Evolutionary conservation across 2,888 invertebrate genomes (phyloP).

Genomic region (Drosophila mulleri): DNA sequence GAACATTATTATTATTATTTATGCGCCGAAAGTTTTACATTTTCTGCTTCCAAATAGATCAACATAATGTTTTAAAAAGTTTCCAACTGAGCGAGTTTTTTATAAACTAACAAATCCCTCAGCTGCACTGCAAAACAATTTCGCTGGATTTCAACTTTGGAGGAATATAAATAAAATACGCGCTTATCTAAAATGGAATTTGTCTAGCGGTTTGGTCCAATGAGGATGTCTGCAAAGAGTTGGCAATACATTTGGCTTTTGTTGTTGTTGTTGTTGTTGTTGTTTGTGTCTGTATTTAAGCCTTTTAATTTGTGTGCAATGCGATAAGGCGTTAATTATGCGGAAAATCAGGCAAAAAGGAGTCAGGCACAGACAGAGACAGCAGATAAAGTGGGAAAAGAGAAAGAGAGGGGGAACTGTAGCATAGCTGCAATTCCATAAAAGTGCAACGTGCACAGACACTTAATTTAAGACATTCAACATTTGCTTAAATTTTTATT

Average conservation of each 20-base stretch:
- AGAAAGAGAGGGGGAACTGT: not conserved
- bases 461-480: constrained; percentile 5
- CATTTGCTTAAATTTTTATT: not conserved
- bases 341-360: constrained; percentile 17
- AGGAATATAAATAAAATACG: constrained; percentile 53
- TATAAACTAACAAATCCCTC: constrained; percentile 22
- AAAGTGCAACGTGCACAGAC: constrained; percentile 42
- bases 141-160: constrained; percentile 16
- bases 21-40: not conserved
- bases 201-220: constrained; percentile 57
- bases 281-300: constrained; percentile 45
- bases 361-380: not conserved
- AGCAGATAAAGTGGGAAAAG: not conserved
- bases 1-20: not conserved
- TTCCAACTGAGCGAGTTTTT: not conserved
- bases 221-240: constrained; percentile 51
- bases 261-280: not conserved
- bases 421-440: constrained; percentile 28
- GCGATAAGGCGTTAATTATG: constrained; percentile 73
- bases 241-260: constrained; percentile 17
- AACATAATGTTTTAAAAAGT: not conserved
- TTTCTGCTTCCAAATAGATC: not conserved
- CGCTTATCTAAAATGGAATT: constrained; percentile 64
- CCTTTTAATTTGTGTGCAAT: constrained; percentile 70
- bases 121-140: constrained; percentile 23